phyloP scores from a whole-genome alignment of 2,113 vertebrate species.

The Limnothrissa miodon region DNA sequence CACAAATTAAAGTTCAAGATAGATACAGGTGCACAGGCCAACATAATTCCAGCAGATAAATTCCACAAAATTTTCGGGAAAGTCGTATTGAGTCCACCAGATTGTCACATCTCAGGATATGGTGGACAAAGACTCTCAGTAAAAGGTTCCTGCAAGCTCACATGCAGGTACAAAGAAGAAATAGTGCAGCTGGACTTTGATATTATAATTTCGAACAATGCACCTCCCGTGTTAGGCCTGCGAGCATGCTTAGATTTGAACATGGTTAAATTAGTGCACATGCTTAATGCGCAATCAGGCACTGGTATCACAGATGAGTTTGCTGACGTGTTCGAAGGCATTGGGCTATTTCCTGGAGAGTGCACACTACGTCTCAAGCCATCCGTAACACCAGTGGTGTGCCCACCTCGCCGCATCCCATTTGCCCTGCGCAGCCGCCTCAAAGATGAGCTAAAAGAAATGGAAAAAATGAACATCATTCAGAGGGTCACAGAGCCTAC shows the following conservation, averaged over 20 bases:
- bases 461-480: neutral
- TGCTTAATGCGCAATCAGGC: too few species aligned
- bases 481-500: neutral
- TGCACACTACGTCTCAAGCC: neutral
- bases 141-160: slow-evolving; percentile 14
- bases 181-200: slow-evolving; percentile 1
- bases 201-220: neutral
- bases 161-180: slow-evolving; percentile 19
- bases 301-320: neutral
- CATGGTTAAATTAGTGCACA: too few species aligned
- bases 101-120: neutral
- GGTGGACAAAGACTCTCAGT: neutral
- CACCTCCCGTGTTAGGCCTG: slow-evolving; percentile 30
- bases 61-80: too few species aligned
- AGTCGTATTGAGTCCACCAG: neutral
- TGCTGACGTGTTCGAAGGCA: neutral
- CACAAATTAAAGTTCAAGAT: too few species aligned
- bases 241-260: slow-evolving; percentile 30
- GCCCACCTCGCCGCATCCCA: neutral
- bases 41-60: too few species aligned
- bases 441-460: neutral
- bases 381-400: neutral
- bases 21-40: too few species aligned
- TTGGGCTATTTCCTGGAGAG: neutral
- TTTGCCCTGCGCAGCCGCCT: neutral